Evolutionary conservation across 1,140 invertebrate genomes (phyloP).

Genomic region (Neodiprion fabricii): DNA sequence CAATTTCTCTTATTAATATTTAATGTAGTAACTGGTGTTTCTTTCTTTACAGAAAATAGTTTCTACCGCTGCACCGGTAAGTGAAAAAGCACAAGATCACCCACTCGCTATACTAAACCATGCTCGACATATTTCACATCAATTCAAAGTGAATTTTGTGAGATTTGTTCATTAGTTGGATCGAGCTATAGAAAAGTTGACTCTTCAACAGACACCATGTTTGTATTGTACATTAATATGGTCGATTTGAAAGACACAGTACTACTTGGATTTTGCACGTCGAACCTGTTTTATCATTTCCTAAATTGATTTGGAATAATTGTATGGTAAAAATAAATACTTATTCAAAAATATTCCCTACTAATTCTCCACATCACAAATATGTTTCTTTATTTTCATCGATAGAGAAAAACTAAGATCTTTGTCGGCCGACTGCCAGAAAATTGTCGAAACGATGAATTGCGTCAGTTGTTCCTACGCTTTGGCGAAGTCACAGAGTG

Average conservation of each 20-base stretch:
- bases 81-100: background rate
- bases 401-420: slow-evolving; percentile 59
- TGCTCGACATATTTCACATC: background rate
- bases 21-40: background rate
- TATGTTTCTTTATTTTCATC: slow-evolving; percentile 21
- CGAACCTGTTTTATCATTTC: background rate
- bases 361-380: background rate
- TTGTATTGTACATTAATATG: slow-evolving; percentile 40
- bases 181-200: slow-evolving; percentile 47
- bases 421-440: slow-evolving; percentile 60
- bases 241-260: slow-evolving; percentile 51
- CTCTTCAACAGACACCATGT: slow-evolving; percentile 58
- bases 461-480: slow-evolving; percentile 55
- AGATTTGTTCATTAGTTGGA: slow-evolving; percentile 8
- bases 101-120: background rate
- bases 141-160: background rate
- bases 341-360: slow-evolving; percentile 8
- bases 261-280: slow-evolving; percentile 11
- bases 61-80: background rate
- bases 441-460: slow-evolving; percentile 58
- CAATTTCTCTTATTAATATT: background rate
- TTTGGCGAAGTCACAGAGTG: slow-evolving; percentile 60
- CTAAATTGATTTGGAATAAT: background rate
- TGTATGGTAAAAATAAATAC: background rate
- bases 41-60: slow-evolving; percentile 1